Percentiles rank a stretch among this genome's conserved stretches.
Conservation (phyloP, 2,888 invertebrate genomes). For the Gerosis bhagava region DNA sequence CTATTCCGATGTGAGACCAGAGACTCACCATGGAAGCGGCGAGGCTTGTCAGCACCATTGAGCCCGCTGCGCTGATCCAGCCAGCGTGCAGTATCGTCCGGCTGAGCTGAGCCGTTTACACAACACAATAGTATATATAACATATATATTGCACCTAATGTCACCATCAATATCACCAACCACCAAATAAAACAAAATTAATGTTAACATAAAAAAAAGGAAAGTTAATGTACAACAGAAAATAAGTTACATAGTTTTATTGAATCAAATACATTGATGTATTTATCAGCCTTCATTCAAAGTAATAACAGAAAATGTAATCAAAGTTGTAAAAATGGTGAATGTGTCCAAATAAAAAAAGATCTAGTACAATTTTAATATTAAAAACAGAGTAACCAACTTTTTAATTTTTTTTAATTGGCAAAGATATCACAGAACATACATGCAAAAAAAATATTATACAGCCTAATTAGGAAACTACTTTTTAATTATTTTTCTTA, state of each 20-base stretch:
- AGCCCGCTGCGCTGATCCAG: slow-evolving; percentile 68
- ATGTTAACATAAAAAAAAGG: slow-evolving; percentile 59
- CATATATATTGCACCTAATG: slow-evolving; percentile 80
- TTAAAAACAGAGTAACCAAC: no score
- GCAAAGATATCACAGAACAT: no score
- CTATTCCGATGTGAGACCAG: slow-evolving; percentile 1
- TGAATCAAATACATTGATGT: no score
- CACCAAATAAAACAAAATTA: slow-evolving; percentile 76
- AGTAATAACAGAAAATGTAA: no score
- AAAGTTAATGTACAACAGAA: slow-evolving; percentile 29
- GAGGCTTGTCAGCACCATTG: slow-evolving; percentile 63
- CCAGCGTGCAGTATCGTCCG: slow-evolving; percentile 77
- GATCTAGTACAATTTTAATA: no score
- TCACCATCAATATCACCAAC: slow-evolving; percentile 73
- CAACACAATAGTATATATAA: slow-evolving; percentile 82
- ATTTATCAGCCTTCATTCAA: no score
- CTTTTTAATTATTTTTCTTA: no score
- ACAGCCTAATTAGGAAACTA: no score
- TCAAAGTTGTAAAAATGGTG: no score
- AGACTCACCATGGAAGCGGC: slow-evolving; percentile 78
- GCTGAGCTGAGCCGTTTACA: slow-evolving; percentile 79
- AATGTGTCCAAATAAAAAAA: no score
- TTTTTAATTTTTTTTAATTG: no score
- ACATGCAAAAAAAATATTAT: no score
- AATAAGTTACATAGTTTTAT: slow-evolving; percentile 32